A percentile compares a stretch with the other conserved stretches of the same genome.
Conservation (phyloP, 2,888 invertebrate genomes). For the Temnothorax rugatulus region DNA sequence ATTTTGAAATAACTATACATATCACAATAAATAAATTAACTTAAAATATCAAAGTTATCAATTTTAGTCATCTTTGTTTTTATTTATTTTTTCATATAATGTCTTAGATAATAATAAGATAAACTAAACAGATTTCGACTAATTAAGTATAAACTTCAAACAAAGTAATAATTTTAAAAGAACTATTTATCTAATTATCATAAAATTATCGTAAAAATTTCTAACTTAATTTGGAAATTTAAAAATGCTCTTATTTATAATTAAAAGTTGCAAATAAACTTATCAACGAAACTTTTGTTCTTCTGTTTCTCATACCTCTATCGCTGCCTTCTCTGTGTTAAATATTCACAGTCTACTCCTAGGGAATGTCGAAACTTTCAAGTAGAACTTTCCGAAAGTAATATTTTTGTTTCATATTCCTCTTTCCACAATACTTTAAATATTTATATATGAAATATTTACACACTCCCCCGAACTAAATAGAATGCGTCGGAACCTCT, state of each 20-base stretch:
- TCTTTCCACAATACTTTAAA: neutral
- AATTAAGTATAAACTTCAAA: neutral
- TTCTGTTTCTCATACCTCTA: no score
- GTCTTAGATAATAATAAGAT: neutral
- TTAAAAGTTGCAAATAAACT: neutral
- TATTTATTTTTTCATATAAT: neutral
- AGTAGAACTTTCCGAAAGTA: slow-evolving; percentile 22
- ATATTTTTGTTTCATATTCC: slow-evolving; percentile 19
- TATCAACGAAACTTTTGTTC: slow-evolving; percentile 1
- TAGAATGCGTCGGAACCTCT: neutral
- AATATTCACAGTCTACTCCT: neutral
- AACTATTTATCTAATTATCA: neutral
- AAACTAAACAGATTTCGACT: neutral
- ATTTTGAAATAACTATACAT: neutral
- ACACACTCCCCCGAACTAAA: neutral
- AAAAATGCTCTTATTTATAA: neutral
- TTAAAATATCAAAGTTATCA: neutral
- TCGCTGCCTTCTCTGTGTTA: neutral
- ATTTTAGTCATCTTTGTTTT: neutral
- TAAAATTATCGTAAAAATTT: neutral
- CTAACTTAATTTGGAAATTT: neutral
- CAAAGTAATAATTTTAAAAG: neutral
- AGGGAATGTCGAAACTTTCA: neutral
- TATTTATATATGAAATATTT: slow-evolving; percentile 33
- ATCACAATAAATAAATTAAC: neutral